Percentiles rank a stretch among this genome's conserved stretches.
phyloP scores from a whole-genome alignment of 2,888 invertebrate genomes.

The Xestia sexstrigata region DNA sequence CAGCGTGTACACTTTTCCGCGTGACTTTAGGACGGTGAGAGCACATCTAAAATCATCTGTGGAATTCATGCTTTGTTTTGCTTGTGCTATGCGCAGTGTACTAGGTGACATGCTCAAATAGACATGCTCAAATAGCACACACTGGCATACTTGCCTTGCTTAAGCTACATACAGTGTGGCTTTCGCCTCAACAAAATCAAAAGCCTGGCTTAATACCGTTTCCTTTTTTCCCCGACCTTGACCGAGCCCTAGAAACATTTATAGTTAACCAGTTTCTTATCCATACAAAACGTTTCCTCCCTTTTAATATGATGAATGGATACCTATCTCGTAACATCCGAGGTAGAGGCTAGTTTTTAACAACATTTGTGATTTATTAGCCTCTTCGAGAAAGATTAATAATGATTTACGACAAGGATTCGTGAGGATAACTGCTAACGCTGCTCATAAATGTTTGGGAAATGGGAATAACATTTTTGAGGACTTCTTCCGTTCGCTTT shows the following conservation, averaged over 20 bases:
- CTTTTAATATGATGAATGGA: constrained; percentile 37
- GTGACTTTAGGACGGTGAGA: too few species aligned
- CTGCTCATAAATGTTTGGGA: constrained; percentile 21
- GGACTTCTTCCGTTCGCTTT: not conserved
- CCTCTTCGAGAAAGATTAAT: constrained; percentile 5
- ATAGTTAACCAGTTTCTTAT: constrained; percentile 10
- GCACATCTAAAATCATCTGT: too few species aligned
- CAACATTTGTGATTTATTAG: constrained; percentile 34
- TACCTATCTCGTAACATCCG: constrained; percentile 19
- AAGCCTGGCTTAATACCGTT: not conserved
- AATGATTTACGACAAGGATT: constrained; percentile 51
- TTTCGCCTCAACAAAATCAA: not conserved
- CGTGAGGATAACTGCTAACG: constrained; percentile 29
- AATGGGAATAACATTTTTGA: not conserved
- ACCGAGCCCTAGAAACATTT: not conserved
- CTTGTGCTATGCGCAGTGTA: too few species aligned
- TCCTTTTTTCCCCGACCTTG: not conserved
- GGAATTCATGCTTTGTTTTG: too few species aligned
- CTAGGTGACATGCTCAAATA: too few species aligned
- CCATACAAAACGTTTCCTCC: constrained; percentile 12
- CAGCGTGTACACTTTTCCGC: too few species aligned
- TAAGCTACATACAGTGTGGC: not conserved
- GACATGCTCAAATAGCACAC: too few species aligned
- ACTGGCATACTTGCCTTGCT: too few species aligned
- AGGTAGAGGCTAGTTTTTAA: constrained; percentile 25